Percentiles rank a stretch among this genome's conserved stretches.
Conservation (phyloP, 1,140 invertebrate genomes). For the Halictus rubicundus region DNA sequence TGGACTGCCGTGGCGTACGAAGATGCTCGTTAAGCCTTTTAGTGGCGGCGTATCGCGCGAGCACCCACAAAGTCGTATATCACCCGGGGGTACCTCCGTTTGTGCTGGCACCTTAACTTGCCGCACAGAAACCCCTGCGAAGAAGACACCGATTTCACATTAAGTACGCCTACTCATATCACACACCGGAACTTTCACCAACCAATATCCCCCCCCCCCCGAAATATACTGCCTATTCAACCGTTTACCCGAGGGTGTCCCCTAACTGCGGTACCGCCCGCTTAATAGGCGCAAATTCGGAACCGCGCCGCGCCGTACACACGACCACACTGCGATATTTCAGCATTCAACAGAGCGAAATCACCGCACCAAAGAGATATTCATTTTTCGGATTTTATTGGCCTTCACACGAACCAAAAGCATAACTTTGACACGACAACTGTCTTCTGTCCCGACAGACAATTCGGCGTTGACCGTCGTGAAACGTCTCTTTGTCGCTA, state of each 20-base stretch:
- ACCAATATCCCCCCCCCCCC: background rate
- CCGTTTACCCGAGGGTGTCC: background rate
- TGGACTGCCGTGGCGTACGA: constrained; percentile 74
- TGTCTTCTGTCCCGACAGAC: too few species aligned
- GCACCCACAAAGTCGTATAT: constrained; percentile 75
- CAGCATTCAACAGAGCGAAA: too few species aligned
- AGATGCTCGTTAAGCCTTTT: constrained; percentile 80
- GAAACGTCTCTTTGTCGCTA: too few species aligned
- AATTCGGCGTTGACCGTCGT: too few species aligned
- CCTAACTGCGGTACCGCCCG: too few species aligned
- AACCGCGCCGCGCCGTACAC: too few species aligned
- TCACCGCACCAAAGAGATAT: too few species aligned
- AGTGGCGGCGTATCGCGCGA: constrained; percentile 75
- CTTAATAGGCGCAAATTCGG: too few species aligned
- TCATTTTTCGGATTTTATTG: too few species aligned
- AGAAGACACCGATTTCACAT: constrained; percentile 68
- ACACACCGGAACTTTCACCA: constrained; percentile 1
- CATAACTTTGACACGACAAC: too few species aligned
- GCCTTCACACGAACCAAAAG: too few species aligned
- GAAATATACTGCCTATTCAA: background rate
- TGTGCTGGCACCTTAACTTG: constrained; percentile 60
- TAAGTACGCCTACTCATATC: constrained; percentile 55
- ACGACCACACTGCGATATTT: too few species aligned
- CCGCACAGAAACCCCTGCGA: constrained; percentile 58
- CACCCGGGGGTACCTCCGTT: constrained; percentile 68